phyloP scores from a whole-genome alignment of 1,140 invertebrate genomes.

The Bombus sylvicola region DNA sequence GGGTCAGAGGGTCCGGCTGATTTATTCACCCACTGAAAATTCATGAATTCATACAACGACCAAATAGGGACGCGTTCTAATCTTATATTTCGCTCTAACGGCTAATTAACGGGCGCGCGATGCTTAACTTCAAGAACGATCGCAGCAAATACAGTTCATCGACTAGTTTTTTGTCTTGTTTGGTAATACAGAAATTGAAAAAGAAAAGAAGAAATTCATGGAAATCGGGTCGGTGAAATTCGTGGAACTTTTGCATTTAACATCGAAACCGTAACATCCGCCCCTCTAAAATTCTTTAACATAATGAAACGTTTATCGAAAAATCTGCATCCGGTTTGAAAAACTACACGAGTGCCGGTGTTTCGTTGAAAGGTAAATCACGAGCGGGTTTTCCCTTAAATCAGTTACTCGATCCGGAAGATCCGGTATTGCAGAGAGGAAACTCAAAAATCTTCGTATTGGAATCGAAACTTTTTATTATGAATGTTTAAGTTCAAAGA shows the following conservation, averaged over 20 bases:
- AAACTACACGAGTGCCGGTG: constrained; percentile 3
- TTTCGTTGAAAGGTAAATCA: constrained; percentile 20
- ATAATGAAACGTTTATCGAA: constrained; percentile 27
- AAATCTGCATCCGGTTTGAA: neutral
- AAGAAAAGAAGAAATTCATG: neutral
- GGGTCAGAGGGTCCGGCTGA: constrained; percentile 32
- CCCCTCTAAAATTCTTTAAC: neutral
- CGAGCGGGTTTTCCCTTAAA: neutral
- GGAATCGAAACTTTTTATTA: neutral
- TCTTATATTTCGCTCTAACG: neutral
- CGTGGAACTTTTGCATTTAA: neutral
- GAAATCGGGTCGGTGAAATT: neutral
- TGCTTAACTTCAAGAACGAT: neutral
- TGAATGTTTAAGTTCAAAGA: neutral
- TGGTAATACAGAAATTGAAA: neutral
- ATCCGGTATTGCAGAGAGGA: neutral
- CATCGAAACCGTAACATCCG: neutral
- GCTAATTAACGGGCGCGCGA: constrained; percentile 48
- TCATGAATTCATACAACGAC: constrained; percentile 38
- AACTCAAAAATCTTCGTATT: neutral
- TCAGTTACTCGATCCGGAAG: neutral
- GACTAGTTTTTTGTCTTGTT: too few relatives aligned
- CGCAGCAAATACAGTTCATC: too few relatives aligned
- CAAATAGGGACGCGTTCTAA: constrained; percentile 31
- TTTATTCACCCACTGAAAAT: constrained; percentile 50